Evolutionary conservation across 2,888 invertebrate genomes (phyloP).

Genomic region (Syrphus vitripennis): DNA sequence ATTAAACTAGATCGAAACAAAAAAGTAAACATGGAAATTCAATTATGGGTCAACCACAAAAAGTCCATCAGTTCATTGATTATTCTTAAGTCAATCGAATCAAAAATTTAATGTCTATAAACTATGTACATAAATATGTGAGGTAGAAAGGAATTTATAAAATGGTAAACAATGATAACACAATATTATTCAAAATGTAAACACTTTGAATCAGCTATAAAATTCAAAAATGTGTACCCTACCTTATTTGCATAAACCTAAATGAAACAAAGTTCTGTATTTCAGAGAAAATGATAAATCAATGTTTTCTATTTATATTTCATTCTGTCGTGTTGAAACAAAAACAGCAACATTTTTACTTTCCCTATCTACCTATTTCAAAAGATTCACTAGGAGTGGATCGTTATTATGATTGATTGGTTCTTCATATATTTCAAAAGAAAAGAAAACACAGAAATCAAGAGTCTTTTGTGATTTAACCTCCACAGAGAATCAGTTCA

Average conservation of each 20-base stretch:
- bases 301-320: background rate
- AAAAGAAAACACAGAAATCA: background rate
- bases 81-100: background rate
- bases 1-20: background rate
- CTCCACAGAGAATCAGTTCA: background rate
- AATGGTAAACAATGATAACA: slow-evolving; percentile 4
- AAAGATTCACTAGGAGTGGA: background rate
- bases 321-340: background rate
- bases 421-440: background rate
- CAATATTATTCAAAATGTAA: background rate
- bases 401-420: background rate
- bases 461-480: background rate
- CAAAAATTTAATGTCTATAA: background rate
- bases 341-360: background rate
- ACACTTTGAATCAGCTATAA: background rate
- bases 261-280: background rate
- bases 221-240: background rate
- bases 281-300: background rate
- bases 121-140: background rate
- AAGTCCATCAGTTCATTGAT: slow-evolving; percentile 14
- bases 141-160: background rate
- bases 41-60: background rate
- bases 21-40: background rate
- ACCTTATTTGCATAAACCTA: background rate
- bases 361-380: background rate